Conservation (phyloP, 1,140 invertebrate genomes). For the Geopemphigus sp. region DNA sequence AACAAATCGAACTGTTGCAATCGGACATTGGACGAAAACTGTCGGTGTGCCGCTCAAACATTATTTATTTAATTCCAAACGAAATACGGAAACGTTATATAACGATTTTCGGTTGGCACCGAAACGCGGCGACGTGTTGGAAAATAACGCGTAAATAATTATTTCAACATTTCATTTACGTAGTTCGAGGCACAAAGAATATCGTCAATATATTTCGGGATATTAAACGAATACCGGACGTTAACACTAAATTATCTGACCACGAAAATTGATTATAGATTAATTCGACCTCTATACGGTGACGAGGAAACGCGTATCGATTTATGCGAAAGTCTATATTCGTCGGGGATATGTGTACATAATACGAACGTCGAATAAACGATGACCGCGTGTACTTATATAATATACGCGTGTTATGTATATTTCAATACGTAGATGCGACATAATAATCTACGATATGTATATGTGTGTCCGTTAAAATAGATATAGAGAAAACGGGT, state of each 20-base stretch:
- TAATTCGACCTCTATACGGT: too few relatives aligned
- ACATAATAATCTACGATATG: neutral
- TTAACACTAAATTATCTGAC: too few relatives aligned
- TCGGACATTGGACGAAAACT: neutral
- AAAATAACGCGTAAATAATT: too few relatives aligned
- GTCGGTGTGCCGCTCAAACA: neutral
- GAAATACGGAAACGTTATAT: neutral
- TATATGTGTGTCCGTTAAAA: neutral
- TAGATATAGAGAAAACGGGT: neutral
- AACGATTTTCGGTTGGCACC: neutral
- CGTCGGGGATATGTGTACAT: too few relatives aligned
- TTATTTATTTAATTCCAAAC: neutral
- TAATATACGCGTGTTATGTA: neutral
- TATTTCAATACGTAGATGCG: neutral
- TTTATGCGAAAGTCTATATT: too few relatives aligned
- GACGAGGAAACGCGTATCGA: too few relatives aligned
- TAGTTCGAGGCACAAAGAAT: too few relatives aligned
- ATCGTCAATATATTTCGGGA: too few relatives aligned
- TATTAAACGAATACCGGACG: too few relatives aligned
- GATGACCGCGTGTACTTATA: neutral
- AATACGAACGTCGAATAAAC: neutral
- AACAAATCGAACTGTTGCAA: conserved; percentile 28
- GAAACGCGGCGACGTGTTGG: too few relatives aligned
- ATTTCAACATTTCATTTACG: too few relatives aligned
- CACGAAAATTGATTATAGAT: too few relatives aligned